These are phyloP conservation scores for Dendrophyllia cribrosa DNA, from an alignment of 64 coral and sea anemone genomes.

Conservation along the genomic window DNA sequence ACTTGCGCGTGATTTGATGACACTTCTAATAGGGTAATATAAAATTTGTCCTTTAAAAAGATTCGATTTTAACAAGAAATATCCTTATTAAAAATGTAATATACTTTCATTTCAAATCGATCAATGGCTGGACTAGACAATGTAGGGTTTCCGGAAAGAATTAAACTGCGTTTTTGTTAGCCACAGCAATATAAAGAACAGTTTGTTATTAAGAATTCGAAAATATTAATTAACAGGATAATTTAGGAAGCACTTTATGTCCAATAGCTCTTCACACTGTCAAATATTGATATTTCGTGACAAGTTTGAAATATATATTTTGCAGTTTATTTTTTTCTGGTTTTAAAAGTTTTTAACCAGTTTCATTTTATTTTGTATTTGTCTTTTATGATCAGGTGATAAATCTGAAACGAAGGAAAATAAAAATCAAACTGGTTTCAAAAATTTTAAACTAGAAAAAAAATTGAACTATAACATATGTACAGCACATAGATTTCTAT, in stretches of 20 bases:
- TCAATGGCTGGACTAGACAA: neutral
- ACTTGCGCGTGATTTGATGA: neutral
- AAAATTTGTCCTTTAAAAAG: neutral
- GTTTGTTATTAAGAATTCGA: neutral
- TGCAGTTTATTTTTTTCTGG: neutral
- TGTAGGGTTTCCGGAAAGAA: neutral
- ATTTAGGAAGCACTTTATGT: constrained; percentile 12
- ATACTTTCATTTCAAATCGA: neutral
- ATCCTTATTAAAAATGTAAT: neutral
- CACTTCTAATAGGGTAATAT: neutral
- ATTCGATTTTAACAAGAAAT: neutral
- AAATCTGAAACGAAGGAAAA: no score
- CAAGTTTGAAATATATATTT: neutral
- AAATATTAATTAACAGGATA: neutral
- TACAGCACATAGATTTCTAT: no score
- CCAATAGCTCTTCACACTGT: neutral
- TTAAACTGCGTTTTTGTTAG: neutral
- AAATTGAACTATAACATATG: no score
- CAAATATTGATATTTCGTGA: constrained; percentile 13
- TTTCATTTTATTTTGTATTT: no score
- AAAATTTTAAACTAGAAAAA: no score
- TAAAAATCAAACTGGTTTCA: no score
- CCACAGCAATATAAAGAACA: neutral
- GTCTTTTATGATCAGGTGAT: no score
- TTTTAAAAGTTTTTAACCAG: no score